Conservation (phyloP, 2,113 vertebrate species). For the Callithrix jacchus region DNA sequence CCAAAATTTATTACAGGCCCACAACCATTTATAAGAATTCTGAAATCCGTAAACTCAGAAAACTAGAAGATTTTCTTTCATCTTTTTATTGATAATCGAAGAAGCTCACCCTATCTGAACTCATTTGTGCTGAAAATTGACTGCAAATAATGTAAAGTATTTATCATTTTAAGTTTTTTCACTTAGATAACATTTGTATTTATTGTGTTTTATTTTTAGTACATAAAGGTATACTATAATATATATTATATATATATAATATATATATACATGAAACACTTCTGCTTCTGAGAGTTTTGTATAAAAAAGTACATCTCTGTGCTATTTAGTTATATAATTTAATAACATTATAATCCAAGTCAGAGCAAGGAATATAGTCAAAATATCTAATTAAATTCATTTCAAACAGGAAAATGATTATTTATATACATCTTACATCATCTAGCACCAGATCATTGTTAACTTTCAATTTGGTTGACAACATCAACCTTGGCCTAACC, state of each 20-base stretch:
- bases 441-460: not conserved
- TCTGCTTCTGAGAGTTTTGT: not conserved
- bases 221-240: not conserved
- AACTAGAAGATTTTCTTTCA: not conserved
- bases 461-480: slow-evolving; percentile 2
- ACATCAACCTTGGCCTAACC: not conserved
- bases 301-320: not conserved
- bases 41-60: not conserved
- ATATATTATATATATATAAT: not conserved
- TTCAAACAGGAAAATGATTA: slow-evolving; percentile 33
- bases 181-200: not conserved
- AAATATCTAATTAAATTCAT: slow-evolving; percentile 56
- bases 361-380: slow-evolving; percentile 4
- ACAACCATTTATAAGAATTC: not conserved
- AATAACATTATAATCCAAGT: not conserved
- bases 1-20: not conserved
- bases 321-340: slow-evolving; percentile 15
- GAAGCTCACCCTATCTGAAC: not conserved
- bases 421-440: not conserved
- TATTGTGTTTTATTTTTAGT: not conserved
- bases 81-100: not conserved
- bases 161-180: not conserved
- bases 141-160: not conserved
- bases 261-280: not conserved
- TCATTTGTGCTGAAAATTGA: not conserved